Conservation (phyloP, 2,888 invertebrate genomes). For the Agrochola litura region DNA sequence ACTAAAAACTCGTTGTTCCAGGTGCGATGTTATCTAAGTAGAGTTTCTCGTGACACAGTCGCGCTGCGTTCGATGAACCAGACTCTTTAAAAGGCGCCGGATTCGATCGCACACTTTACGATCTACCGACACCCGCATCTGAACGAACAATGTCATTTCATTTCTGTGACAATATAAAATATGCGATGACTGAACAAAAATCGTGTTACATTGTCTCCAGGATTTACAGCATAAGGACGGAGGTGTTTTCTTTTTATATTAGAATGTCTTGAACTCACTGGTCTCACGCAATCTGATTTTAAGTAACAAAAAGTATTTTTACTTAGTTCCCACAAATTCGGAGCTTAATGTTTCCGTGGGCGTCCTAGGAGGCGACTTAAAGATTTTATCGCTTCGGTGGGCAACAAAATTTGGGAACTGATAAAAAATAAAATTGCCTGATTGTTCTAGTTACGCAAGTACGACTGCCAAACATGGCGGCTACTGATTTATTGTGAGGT, state of each 20-base stretch:
- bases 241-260: constrained; percentile 33
- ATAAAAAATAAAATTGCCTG: constrained; percentile 58
- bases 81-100: constrained; percentile 15
- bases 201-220: constrained; percentile 37
- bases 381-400: constrained; percentile 51
- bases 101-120: constrained; percentile 51
- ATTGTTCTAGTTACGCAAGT: constrained; percentile 39
- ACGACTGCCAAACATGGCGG: constrained; percentile 19
- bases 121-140: constrained; percentile 33
- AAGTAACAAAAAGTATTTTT: constrained; percentile 42
- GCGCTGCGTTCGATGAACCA: constrained; percentile 16
- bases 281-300: constrained; percentile 48
- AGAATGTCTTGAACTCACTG: constrained; percentile 13
- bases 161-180: constrained; percentile 56
- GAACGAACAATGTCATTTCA: constrained; percentile 47
- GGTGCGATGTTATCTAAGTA: not conserved
- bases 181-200: constrained; percentile 50
- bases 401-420: constrained; percentile 57
- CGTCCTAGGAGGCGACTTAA: constrained; percentile 46
- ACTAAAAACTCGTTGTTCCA: not conserved
- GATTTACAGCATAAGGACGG: constrained; percentile 37
- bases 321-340: constrained; percentile 30
- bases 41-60: not conserved
- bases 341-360: constrained; percentile 49
- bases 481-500: constrained; percentile 36